Evolutionary conservation across 92 coral and sea anemone species (phyloP), one percentile per base, ranked within the genome.

Genomic region (Phenganax stokvisi): DNA sequence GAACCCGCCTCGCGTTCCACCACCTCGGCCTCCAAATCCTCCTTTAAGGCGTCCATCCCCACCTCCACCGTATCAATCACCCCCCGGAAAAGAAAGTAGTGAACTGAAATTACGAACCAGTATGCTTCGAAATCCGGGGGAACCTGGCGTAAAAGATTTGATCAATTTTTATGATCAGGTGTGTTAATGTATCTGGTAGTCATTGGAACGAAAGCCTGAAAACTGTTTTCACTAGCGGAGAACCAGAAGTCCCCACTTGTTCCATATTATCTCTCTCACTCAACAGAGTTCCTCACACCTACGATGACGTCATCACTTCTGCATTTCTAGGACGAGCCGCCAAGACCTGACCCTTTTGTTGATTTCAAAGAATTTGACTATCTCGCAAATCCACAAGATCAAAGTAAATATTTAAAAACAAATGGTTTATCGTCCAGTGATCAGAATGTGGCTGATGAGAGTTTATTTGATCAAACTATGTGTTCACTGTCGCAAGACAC

Each of bases 11-110:
- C 92, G 91, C 5, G 86, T 86, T 27, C 97, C 97, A 8, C 92
- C 93, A 54, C 96, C 97, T 1, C 90, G 90, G 17, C 91, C 91
- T 56, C 90, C 91, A 7, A 84, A 71, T 55, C 87, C 90, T 25
- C 71, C 52, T 30, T 9, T 27, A 65, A 12, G 54, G n/a, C 92
- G 92, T 56, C 92, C 91, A 12, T 80, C 72, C 30, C 87, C 90
- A 51, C 79, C 72, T 20, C 25, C 71, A 81, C 72, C 87, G 3
- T 86, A 83, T 77, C 31, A 67, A 29, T 72, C 86, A 11, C 69
- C 89, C 54, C 81, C 75, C 44, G 30, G 6, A 59, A 10, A 30
- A 12, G 71, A 31, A 9, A 13, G 12, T 6, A 61, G 3, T 63
- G 71, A 44, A 10, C 20, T 28, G 55, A 62, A 17, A 27, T n/a